Percentiles rank a stretch among this genome's conserved stretches.
phyloP scores from a whole-genome alignment of 2,113 vertebrate species.

The Hepsetus odoe region DNA sequence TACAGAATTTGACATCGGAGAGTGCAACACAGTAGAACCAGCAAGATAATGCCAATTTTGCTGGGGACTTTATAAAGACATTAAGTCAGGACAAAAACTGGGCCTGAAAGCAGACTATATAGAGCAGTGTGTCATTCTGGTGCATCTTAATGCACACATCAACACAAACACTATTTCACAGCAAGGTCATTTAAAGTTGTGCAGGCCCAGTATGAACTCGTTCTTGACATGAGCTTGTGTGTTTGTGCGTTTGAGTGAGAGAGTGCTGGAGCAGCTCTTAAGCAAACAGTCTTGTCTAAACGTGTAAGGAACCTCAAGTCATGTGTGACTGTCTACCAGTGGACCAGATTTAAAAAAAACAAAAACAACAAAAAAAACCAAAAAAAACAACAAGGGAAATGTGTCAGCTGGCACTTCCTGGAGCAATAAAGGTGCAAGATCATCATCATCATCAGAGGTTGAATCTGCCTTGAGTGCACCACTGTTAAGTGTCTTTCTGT shows the following conservation, averaged over 20 bases:
- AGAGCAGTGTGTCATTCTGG: not conserved
- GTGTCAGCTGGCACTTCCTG: slow-evolving; percentile 1
- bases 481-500: no score
- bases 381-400: not conserved
- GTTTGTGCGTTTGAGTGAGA: not conserved
- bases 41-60: not conserved
- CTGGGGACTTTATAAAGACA: not conserved
- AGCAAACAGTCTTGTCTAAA: slow-evolving; percentile 34
- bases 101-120: not conserved
- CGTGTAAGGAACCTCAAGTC: slow-evolving; percentile 2
- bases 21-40: not conserved
- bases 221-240: not conserved
- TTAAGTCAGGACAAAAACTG: not conserved
- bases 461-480: not conserved
- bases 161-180: not conserved
- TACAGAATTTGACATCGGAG: not conserved
- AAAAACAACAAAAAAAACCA: not conserved
- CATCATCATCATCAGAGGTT: not conserved
- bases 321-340: slow-evolving; percentile 15
- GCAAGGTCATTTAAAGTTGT: not conserved
- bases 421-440: not conserved
- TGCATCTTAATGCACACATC: not conserved
- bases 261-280: not conserved
- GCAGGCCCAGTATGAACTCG: not conserved
- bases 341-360: no score